Conservation (phyloP, 2,797 vertebrate species). For the Xenops minutus region DNA sequence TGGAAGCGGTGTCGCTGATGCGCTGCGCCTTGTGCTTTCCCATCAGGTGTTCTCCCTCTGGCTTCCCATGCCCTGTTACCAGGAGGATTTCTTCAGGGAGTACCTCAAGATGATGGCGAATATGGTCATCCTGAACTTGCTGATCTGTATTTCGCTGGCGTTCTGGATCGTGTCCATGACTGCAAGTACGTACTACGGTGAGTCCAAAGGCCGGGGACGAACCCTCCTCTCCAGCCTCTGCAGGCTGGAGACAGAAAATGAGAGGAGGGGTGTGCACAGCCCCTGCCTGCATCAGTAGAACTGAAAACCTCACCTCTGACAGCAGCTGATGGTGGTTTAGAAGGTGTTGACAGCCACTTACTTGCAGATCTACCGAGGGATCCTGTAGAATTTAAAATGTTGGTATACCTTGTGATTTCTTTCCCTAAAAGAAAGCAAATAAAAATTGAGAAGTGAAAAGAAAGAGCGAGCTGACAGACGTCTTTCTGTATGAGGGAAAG, state of each 20-base stretch:
- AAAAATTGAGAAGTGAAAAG: neutral
- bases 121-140: constrained; percentile 86
- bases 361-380: neutral
- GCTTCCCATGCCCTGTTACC: constrained; percentile 57
- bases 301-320: neutral
- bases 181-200: constrained; percentile 88
- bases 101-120: constrained; percentile 91
- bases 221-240: too few relatives aligned
- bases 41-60: constrained; percentile 40
- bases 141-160: constrained; percentile 86
- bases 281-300: accelerated
- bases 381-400: neutral
- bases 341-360: neutral
- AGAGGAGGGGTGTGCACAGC: neutral
- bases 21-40: neutral
- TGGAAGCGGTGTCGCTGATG: neutral
- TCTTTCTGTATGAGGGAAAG: neutral
- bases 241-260: accelerated
- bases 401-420: neutral
- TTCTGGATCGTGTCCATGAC: constrained; percentile 93
- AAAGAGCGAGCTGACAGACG: neutral
- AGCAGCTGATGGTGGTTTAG: neutral
- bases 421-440: neutral
- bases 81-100: constrained; percentile 74
- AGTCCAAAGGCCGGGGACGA: constrained; percentile 37